Evolutionary conservation across 2,797 vertebrate genomes (phyloP).

Genomic region (Melanotaenia parkinsoni): DNA sequence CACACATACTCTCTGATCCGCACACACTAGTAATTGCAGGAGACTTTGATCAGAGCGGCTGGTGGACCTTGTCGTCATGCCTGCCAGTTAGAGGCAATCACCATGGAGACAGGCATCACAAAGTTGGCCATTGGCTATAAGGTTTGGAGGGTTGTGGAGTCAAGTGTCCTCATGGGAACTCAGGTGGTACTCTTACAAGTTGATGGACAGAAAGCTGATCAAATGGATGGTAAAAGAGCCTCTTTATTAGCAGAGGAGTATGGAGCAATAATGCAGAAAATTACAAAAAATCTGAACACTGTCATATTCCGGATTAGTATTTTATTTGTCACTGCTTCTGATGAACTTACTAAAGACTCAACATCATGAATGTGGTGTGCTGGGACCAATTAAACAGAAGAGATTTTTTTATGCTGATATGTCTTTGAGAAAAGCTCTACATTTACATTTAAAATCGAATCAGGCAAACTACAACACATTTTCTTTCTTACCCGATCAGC

Average conservation of each 20-base stretch:
- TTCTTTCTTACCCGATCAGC: constrained; percentile 1
- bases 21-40: constrained; percentile 69
- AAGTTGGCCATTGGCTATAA: constrained; percentile 44
- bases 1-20: constrained; percentile 39
- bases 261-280: constrained; percentile 33
- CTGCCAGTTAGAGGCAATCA: constrained; percentile 70
- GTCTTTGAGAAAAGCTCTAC: background rate
- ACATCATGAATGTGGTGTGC: background rate
- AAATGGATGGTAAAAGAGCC: constrained; percentile 30
- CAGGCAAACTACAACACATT: background rate
- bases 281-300: constrained; percentile 21
- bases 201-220: constrained; percentile 17
- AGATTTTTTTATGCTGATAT: background rate
- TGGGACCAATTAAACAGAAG: constrained; percentile 1
- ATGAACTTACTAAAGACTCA: constrained; percentile 33
- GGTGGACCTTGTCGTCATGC: constrained; percentile 74
- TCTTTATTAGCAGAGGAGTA: constrained; percentile 32
- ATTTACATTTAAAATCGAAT: background rate
- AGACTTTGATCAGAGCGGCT: constrained; percentile 74
- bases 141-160: constrained; percentile 40
- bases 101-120: constrained; percentile 71
- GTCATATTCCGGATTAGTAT: constrained; percentile 24
- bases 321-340: constrained; percentile 18
- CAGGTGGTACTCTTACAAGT: constrained; percentile 44
- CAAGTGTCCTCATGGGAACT: constrained; percentile 44